These are phyloP conservation scores for Phragmatobia fuliginosa DNA, from an alignment of 2,888 invertebrate genomes.

Conservation along the genomic window DNA sequence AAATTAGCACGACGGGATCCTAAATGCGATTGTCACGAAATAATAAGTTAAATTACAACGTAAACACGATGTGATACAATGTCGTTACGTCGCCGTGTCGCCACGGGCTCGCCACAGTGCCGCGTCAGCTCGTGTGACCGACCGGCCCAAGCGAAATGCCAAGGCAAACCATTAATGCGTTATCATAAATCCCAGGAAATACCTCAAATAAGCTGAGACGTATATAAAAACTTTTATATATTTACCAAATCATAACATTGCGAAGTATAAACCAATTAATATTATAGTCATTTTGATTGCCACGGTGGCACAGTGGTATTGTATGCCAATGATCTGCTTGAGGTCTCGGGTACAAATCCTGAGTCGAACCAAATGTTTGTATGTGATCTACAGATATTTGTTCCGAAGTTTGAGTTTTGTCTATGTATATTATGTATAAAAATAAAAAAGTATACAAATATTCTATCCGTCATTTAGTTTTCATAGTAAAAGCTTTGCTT, in stretches of 20 bases:
- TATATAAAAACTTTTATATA: conserved; percentile 13
- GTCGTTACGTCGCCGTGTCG: conserved; percentile 9
- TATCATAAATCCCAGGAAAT: conserved; percentile 10
- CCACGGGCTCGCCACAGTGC: background rate
- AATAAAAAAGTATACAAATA: no score
- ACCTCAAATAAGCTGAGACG: background rate
- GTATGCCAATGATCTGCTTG: no score
- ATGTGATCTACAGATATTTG: no score
- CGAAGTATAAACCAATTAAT: background rate
- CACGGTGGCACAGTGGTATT: no score
- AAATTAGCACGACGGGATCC: background rate
- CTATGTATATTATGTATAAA: no score
- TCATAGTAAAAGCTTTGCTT: no score
- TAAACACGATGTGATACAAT: conserved; percentile 5
- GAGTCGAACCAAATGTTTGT: no score
- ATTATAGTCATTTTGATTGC: no score
- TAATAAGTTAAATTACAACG: background rate
- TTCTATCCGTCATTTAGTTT: no score
- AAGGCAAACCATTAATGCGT: conserved; percentile 30
- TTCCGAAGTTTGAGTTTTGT: no score
- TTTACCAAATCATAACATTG: background rate
- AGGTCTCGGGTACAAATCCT: no score
- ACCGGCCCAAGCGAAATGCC: conserved; percentile 39
- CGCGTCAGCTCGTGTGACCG: background rate
- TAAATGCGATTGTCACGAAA: conserved; percentile 1